Percentiles rank a stretch among this genome's conserved stretches.
Evolutionary conservation across 2,113 vertebrate genomes (phyloP).

Genomic region (Hippocampus guttulatus): DNA sequence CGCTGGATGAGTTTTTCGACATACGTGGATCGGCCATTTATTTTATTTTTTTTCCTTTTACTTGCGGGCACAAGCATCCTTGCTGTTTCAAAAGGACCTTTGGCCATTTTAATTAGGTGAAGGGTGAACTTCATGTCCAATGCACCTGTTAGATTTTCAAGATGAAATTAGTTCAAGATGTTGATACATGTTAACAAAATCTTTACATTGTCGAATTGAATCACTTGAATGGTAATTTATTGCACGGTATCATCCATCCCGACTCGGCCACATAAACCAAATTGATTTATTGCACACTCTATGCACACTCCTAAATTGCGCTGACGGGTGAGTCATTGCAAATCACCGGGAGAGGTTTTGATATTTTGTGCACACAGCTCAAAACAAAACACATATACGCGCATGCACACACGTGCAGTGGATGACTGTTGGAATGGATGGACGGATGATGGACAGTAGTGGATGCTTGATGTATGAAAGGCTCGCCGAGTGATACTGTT

Average conservation of each 20-base stretch:
- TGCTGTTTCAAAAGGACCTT: not conserved
- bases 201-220: not conserved
- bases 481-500: too few species aligned
- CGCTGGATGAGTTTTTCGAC: too few species aligned
- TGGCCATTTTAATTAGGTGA: not conserved
- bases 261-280: conserved; percentile 1
- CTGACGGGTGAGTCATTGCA: conserved; percentile 20
- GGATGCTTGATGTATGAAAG: too few species aligned
- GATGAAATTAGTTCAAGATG: not conserved
- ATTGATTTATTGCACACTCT: conserved; percentile 16
- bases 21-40: too few species aligned
- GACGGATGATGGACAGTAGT: conserved; percentile 26
- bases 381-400: not conserved
- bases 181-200: not conserved
- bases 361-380: conserved; percentile 1
- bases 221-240: not conserved
- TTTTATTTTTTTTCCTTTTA: too few species aligned
- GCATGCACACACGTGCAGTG: conserved; percentile 4
- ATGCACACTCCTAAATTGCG: conserved; percentile 28
- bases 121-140: conserved; percentile 14
- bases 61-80: not conserved
- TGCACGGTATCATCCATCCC: not conserved
- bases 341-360: conserved; percentile 19
- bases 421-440: conserved; percentile 11
- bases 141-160: conserved; percentile 7